Evolutionary conservation across 1,140 invertebrate genomes (phyloP), one percentile per base, ranked within the genome.

Genomic region (Grapholita molesta): DNA sequence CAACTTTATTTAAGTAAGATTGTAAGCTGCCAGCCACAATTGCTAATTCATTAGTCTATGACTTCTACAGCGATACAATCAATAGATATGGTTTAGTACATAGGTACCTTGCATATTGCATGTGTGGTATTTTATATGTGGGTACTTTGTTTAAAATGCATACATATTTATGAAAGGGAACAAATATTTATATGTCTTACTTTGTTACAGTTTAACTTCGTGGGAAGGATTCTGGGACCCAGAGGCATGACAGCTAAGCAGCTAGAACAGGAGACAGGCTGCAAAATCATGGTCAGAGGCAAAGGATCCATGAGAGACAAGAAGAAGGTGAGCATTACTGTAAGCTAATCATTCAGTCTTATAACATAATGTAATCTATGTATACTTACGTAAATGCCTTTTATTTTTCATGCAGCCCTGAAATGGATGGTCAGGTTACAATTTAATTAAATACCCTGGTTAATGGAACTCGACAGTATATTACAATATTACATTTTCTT

Each of bases 301-400:
- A 98, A 99, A 93, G 99, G 99, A n/a, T 99, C 99, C 42, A 99
- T 99, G 99, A 95, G 99, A 89, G 99, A 99, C 91, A 99, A 99
- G 94, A 98, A 99, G 93, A 99, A 99, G 97, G 99, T 99, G 94
- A 94, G 55, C 55, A 61, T 61, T 61, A 61, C 53, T 67, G 35
- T 67, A 67, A 61, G 55, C 55, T 61, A 70, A 71, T 57, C 38
- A n/a, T 64, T 70, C 32, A 61, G 52, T 68, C 55, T 70, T 64
- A 35, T 64, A 42, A 5, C 42, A 48, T 48, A 21, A 21, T 64
- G 48, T 64, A 53, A 32, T 28, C 15, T 55, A 24, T 18, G 7
- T 61, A 61, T 5, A 25, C 11, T 15, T 61, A 61, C 7, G 15
- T 4, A 28, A 15, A 61, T 61, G 15, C 64, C 2, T 24, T 67